These are phyloP conservation scores for Drosophila mulleri DNA, from an alignment of 2,888 invertebrate genomes.

Conservation along the genomic window DNA sequence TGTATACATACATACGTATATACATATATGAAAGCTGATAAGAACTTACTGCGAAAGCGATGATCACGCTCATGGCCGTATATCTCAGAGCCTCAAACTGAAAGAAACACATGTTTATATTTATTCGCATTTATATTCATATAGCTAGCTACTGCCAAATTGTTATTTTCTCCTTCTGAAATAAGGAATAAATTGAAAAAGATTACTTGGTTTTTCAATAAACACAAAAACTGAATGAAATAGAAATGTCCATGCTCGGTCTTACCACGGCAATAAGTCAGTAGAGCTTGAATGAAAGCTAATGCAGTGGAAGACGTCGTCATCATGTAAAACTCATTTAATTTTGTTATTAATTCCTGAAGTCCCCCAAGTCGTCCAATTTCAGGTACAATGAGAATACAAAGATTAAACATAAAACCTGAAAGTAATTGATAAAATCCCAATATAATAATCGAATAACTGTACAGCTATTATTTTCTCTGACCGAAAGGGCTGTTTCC, in stretches of 20 bases:
- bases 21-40: background rate
- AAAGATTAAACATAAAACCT: conserved; percentile 8
- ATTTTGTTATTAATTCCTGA: background rate
- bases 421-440: background rate
- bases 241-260: background rate
- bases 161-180: too few species aligned
- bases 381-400: background rate
- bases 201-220: background rate
- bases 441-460: background rate
- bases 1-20: background rate
- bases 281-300: background rate
- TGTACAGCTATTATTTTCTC: too few species aligned
- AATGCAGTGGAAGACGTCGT: background rate
- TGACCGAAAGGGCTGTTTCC: conserved; percentile 17
- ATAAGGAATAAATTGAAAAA: background rate
- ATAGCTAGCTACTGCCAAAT: too few species aligned
- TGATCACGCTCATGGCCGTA: background rate
- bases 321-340: background rate
- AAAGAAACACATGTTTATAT: conserved; percentile 29
- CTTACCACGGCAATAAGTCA: background rate
- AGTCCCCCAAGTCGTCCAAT: background rate
- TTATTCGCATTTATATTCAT: background rate
- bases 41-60: conserved; percentile 30
- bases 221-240: background rate
- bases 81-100: conserved; percentile 1